phyloP scores from a whole-genome alignment of 2,888 invertebrate species.

The Gymnoscelis rufifasciata region DNA sequence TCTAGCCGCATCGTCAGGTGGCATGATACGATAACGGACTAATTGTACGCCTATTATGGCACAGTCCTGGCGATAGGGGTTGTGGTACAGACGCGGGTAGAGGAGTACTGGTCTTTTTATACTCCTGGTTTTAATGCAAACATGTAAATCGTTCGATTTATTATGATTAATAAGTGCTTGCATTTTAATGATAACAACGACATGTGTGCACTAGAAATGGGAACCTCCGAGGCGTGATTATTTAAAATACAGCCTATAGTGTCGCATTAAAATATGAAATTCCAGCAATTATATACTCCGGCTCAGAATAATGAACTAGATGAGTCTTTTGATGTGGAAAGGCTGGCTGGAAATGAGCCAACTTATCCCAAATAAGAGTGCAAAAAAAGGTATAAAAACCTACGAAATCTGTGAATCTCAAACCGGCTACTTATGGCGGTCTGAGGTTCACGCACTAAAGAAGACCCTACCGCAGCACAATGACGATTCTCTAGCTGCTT shows the following conservation, averaged over 20 bases:
- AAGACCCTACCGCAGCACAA: neutral
- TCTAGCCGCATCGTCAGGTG: slow-evolving; percentile 21
- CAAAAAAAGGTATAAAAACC: slow-evolving; percentile 20
- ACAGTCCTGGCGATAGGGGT: slow-evolving; percentile 30
- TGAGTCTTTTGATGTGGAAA: slow-evolving; percentile 24
- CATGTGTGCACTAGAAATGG: neutral
- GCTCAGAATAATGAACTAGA: slow-evolving; percentile 26
- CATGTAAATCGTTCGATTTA: slow-evolving; percentile 3
- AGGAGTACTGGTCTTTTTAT: slow-evolving; percentile 32
- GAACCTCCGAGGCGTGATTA: slow-evolving; percentile 22
- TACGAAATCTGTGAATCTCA: slow-evolving; percentile 31
- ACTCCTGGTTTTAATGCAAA: slow-evolving; percentile 8
- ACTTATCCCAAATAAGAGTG: slow-evolving; percentile 22
- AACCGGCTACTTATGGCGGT: slow-evolving; percentile 30
- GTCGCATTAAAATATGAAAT: slow-evolving; percentile 5
- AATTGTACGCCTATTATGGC: slow-evolving; percentile 26
- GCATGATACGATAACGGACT: slow-evolving; percentile 14
- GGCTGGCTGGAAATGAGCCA: no score
- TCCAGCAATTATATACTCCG: slow-evolving; percentile 1
- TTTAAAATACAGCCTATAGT: slow-evolving; percentile 25
- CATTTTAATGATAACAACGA: slow-evolving; percentile 8
- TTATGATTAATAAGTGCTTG: slow-evolving; percentile 3
- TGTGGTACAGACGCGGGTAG: slow-evolving; percentile 22
- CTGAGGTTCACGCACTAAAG: slow-evolving; percentile 22
- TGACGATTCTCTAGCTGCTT: slow-evolving; percentile 4